These are phyloP conservation scores for mouse (Mus musculus) DNA, from an alignment of 2,113 vertebrate genomes.

Conservation along the genomic window DNA sequence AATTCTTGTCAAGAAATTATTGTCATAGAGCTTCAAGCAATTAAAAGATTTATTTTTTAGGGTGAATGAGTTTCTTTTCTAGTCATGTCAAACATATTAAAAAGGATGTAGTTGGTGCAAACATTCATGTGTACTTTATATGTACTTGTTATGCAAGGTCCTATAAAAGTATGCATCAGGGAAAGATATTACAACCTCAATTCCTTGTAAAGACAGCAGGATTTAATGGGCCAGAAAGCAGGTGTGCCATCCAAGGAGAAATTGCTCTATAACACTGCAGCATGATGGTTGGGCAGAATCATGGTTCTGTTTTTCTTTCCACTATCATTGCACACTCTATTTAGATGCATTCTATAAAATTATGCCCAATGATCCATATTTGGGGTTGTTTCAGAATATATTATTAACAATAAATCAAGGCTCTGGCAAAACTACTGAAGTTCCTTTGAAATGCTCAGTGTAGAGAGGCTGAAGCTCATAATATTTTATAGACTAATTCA, in stretches of 20 bases:
- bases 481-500: constrained; percentile 56
- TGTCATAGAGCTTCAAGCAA: constrained; percentile 70
- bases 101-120: constrained; percentile 73
- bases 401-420: constrained; percentile 68
- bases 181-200: constrained; percentile 70
- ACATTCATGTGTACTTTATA: constrained; percentile 74
- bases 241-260: constrained; percentile 56
- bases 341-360: constrained; percentile 70
- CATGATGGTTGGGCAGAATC: constrained; percentile 49
- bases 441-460: constrained; percentile 43
- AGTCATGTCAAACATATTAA: constrained; percentile 79
- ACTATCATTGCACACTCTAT: constrained; percentile 61
- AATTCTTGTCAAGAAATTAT: constrained; percentile 72
- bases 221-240: constrained; percentile 78
- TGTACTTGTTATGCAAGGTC: constrained; percentile 76
- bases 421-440: constrained; percentile 16
- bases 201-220: constrained; percentile 66
- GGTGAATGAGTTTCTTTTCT: constrained; percentile 78
- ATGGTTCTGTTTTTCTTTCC: constrained; percentile 63
- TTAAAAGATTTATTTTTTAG: constrained; percentile 80
- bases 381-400: constrained; percentile 54
- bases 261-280: constrained; percentile 55
- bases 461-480: background rate
- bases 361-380: constrained; percentile 59
- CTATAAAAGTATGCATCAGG: constrained; percentile 71